Evolutionary conservation across 2,113 vertebrate species (phyloP), one percentile per base, ranked within the genome.

Genomic region (Pseudopipra pipra): DNA sequence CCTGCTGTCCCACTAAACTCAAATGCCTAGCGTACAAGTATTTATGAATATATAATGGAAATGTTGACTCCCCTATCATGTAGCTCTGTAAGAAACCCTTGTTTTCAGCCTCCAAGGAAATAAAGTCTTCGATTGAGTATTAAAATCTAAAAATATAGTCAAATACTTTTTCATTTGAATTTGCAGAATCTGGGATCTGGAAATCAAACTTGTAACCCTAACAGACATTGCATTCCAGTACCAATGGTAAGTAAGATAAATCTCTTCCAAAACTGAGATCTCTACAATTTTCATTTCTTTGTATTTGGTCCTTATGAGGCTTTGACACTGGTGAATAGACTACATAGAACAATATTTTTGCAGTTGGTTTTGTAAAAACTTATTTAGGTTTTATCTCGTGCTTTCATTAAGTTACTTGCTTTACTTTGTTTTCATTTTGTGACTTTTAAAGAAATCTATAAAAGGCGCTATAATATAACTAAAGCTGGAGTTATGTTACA

Each of bases 161-260:
- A 91, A 74, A 71, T 78, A 47, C 11, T 37, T 44, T 89, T 87
- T 83, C 17, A 67, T 84, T 94, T 94, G 78, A 84, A 89, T 90
- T 90, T 90, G 23, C 84, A 93, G 96, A 86, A 61, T 28, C 65
- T 0, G 0, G 70, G 28, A 94, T 74, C 62, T 5, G 12, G 73
- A 92, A 37, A 37, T 90, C 35, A 78, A 28, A 65, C 52, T 75
- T 87, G 21, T 72, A 35, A 49, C 37, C 30, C 12, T 84, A 77
- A 62, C 27, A 67, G 66, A 65, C 58, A 37, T 87, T 82, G 44
- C 51, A 28, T 92, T 90, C 41, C 46, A 58, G 31, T 93, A 65
- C 90, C 18, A 89, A 92, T 94, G 90, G 95, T 97, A 87, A 95
- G 95, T 85, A 95, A 78, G 56, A 84, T 39, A 46, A n/a, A 12